Conservation (phyloP, 2,888 invertebrate species). For the Heliconius sara region DNA sequence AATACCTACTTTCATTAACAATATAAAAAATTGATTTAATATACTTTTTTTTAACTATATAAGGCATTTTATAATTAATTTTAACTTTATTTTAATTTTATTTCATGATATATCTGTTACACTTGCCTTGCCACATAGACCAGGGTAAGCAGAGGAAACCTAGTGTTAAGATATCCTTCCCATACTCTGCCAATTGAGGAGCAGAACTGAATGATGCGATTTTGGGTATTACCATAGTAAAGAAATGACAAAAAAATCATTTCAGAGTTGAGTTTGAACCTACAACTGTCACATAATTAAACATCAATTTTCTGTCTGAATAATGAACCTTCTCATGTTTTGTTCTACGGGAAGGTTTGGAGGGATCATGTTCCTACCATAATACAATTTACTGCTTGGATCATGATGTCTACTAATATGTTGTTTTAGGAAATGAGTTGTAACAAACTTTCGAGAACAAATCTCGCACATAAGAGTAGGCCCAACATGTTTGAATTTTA, state of each 20-base stretch:
- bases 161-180: not conserved
- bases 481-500: slow-evolving; percentile 73
- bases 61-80: not conserved
- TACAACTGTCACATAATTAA: not conserved
- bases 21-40: slow-evolving; percentile 14
- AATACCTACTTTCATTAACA: not conserved
- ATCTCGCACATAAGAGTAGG: slow-evolving; percentile 73
- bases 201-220: too few relatives aligned
- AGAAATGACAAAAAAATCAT: not conserved
- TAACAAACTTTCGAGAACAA: slow-evolving; percentile 74
- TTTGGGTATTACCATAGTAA: too few relatives aligned
- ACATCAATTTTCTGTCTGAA: slow-evolving; percentile 38
- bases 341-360: slow-evolving; percentile 65
- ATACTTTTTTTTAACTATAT: not conserved
- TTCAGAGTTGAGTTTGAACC: not conserved
- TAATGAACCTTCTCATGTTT: slow-evolving; percentile 58
- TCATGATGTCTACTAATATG: slow-evolving; percentile 74
- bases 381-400: slow-evolving; percentile 69
- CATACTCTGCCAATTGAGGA: too few relatives aligned
- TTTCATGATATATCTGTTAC: not conserved
- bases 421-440: slow-evolving; percentile 67
- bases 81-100: not conserved
- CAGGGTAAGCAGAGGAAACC: not conserved
- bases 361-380: slow-evolving; percentile 61
- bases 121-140: too few relatives aligned